Base-by-base conservation (phyloP, 2,888 invertebrate genomes). In the Zygothrica quintamaculata region DNA sequence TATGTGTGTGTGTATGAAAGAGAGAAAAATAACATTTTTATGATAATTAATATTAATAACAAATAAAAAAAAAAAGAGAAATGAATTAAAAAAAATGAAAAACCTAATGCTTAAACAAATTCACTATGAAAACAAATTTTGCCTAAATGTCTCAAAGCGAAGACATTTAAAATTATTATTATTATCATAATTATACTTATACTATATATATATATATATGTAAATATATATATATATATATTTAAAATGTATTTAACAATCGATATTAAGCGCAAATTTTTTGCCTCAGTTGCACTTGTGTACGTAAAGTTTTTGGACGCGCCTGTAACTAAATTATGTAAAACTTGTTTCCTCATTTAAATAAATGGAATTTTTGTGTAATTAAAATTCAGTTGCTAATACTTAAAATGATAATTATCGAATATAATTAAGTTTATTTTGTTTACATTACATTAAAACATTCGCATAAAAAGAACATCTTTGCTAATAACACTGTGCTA, bases 141-240 rank as follows among this genome's bases (percentile, higher is more conserved):
- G 85, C 87, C 85, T 87, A 87, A 77, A 79, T 87, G 87, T 87
- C 84, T 87, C 85, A 60, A 61, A 62, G 55, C 50, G 79, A 84
- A 79, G 85, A 87, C 84, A 87, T 85, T 75, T 69, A 76, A 86
- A 78, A 79, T 68, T 62, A 85, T 69, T 72, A 85, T 69, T 72
- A 75, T 75, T 79, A 76, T 78, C 59, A 62, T 70, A 70, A 70
- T 58, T 56, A 67, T 70, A 57, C 47, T 65, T 70, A 72, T 44
- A 56, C n/a, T 67, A 68, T 68, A 67, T 66, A 33, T 33, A 66
- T 48, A 65, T 43, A 16, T 33, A 31, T n/a, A 29, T 26, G 40
- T 51, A 43, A 57, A 61, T 42, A 37, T 52, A 53, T 58, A 48
- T 61, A 52, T 69, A 46, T 52, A 52, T 60, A 52, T 65, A 71